Evolutionary conservation across 1,140 invertebrate species (phyloP), one percentile per base, ranked within the genome.

Genomic region (Eurytemora carolleeae): DNA sequence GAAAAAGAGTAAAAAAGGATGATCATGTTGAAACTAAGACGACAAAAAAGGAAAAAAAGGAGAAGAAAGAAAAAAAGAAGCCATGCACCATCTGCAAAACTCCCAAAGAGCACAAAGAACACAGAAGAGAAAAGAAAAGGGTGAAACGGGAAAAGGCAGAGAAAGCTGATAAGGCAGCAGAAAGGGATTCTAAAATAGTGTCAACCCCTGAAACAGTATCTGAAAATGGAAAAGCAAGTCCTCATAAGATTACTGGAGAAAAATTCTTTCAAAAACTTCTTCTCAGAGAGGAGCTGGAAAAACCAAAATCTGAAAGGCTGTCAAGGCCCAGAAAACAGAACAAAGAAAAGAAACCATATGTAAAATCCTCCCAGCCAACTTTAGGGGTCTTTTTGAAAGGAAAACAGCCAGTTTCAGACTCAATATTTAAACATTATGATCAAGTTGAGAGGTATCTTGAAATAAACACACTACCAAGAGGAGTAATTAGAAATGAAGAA

Each of bases 321-420:
- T 59, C 58, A 15, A 24, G 58, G n/a, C 58, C 22, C 15, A 19
- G 22, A 25, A 59, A 59, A 31, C 22, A 59, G 22, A 57, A 57
- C 15, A n/a, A n/a, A n/a, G 24, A 18, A n/a, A 57, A 22, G 23
- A 24, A n/a, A 22, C 55, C 55, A 20, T 24, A 21, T 22, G 58
- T 59, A n/a, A 31, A 59, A 21, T 1, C 18, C 1, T 19, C 58
- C 2, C 22, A 19, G 58, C 58, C 58, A 24, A 18, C 58, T 2
- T 31, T 59, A n/a, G 25, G 31, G 12, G 18, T 25, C n/a, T 59
- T 25, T n/a, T n/a, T 59, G 25, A 24, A 31, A 2, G 25, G 26
- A 18, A 59, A 59, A 25, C 22, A 59, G 25, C n/a, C 26, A n/a
- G 58, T 59, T 22, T 26, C 23, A 24, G 58, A 59, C n/a, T 59